These are phyloP conservation scores for Acleris holmiana DNA, from an alignment of 2,888 invertebrate species.

Conservation along the genomic window DNA sequence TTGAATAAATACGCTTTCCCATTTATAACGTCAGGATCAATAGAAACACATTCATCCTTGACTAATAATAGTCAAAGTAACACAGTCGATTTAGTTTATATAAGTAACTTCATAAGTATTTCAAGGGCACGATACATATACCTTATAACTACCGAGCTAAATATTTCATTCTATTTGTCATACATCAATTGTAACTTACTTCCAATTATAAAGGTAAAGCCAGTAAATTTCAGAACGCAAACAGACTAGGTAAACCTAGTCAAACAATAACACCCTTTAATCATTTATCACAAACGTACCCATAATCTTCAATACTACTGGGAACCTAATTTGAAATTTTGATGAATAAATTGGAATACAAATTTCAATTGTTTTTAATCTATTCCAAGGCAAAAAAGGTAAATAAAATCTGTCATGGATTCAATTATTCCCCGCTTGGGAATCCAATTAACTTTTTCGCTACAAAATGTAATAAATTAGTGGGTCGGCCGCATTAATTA, in stretches of 20 bases:
- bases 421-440: conserved; percentile 31
- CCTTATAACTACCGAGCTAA: too few relatives aligned
- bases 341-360: conserved; percentile 35
- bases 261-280: conserved; percentile 20
- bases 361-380: conserved; percentile 34
- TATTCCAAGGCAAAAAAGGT: conserved; percentile 25
- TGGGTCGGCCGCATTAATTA: conserved; percentile 33
- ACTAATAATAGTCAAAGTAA: too few relatives aligned
- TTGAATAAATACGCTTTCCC: too few relatives aligned
- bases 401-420: conserved; percentile 36
- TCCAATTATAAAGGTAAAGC: too few relatives aligned
- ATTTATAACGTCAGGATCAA: too few relatives aligned
- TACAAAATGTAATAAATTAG: conserved; percentile 33
- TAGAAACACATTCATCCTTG: too few relatives aligned
- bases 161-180: too few relatives aligned
- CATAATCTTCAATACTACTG: conserved; percentile 14
- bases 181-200: too few relatives aligned
- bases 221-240: too few relatives aligned
- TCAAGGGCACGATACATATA: too few relatives aligned
- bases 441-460: conserved; percentile 36
- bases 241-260: neutral
- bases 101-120: too few relatives aligned
- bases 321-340: conserved; percentile 26
- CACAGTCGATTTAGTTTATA: too few relatives aligned
- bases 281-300: conserved; percentile 19